These are phyloP conservation scores for Gnathonemus longibarbis DNA, from an alignment of 2,113 vertebrate genomes.

Conservation along the genomic window DNA sequence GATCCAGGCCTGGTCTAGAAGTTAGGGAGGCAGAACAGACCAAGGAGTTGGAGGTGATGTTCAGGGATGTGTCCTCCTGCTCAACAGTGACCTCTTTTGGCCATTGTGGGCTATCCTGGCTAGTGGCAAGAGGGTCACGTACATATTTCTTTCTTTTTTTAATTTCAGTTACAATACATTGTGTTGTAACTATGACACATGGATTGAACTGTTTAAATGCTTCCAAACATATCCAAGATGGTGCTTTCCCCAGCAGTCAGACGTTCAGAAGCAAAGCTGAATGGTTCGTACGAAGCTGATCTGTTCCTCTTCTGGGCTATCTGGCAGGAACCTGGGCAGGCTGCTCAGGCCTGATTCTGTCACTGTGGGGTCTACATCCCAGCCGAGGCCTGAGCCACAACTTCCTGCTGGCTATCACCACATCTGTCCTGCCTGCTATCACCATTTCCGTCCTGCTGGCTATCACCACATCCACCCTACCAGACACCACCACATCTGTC, in stretches of 20 bases:
- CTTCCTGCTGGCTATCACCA: background rate
- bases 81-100: conserved; percentile 4
- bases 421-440: background rate
- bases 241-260: background rate
- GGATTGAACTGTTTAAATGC: background rate
- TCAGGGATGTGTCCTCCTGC: background rate
- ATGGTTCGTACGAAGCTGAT: background rate
- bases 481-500: too few relatives aligned
- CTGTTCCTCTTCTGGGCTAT: background rate
- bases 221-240: background rate
- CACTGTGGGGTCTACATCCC: background rate
- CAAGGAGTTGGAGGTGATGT: background rate
- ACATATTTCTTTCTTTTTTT: background rate
- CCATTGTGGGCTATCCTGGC: background rate
- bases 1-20: background rate
- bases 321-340: background rate
- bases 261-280: background rate
- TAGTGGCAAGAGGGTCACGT: background rate
- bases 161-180: background rate
- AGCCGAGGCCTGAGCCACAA: background rate
- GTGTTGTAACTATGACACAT: background rate
- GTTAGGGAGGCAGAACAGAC: background rate
- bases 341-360: background rate
- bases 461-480: too few relatives aligned
- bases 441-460: background rate